These are phyloP conservation scores for Pluvianellus socialis DNA, from an alignment of 2,113 vertebrate genomes.

Conservation along the genomic window DNA sequence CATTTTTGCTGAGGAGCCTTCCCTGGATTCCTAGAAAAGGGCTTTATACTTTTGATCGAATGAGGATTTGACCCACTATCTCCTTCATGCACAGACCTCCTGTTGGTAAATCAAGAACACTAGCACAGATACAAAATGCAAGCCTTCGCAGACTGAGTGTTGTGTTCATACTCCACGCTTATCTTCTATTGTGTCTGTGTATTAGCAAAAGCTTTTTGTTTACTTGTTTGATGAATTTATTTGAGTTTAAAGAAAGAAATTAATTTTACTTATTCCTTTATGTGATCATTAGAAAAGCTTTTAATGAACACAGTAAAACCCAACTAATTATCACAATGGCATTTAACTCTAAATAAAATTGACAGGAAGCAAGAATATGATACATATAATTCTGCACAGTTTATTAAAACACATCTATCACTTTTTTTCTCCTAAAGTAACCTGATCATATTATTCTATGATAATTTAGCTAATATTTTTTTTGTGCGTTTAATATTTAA, in stretches of 20 bases:
- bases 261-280: conserved; percentile 75
- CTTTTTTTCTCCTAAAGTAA: conserved; percentile 68
- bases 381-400: conserved; percentile 78
- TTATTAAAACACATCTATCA: conserved; percentile 88
- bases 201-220: conserved; percentile 58
- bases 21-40: neutral
- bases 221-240: conserved; percentile 60
- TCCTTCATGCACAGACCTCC: neutral
- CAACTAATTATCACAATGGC: conserved; percentile 80
- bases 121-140: neutral
- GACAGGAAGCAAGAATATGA: conserved; percentile 82
- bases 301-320: conserved; percentile 82
- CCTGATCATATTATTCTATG: conserved; percentile 75
- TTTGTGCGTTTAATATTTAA: conserved; percentile 77
- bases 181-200: neutral
- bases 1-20: neutral
- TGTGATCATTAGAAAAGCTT: conserved; percentile 78
- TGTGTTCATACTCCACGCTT: neutral
- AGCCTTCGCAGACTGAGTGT: neutral
- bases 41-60: neutral
- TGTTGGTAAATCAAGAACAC: neutral
- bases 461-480: conserved; percentile 83
- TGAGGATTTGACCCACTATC: neutral
- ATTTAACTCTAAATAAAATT: conserved; percentile 93
- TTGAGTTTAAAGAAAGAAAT: conserved; percentile 65